Conservation (phyloP, 2,113 vertebrate species). For the human (Homo sapiens) region DNA sequence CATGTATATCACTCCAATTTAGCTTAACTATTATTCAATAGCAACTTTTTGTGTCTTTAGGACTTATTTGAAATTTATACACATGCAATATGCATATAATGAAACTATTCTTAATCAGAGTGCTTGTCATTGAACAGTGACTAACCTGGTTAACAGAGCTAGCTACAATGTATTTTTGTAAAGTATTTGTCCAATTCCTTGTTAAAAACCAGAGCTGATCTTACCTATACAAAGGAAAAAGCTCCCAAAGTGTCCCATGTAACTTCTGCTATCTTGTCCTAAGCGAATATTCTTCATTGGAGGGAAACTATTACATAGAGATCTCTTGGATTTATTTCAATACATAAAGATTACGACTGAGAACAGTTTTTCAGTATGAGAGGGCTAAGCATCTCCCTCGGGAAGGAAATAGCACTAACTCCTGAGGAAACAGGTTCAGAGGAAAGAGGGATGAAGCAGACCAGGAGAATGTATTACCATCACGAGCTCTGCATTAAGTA, state of each 20-base stretch:
- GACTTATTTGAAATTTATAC: neutral
- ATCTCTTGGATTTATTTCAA: neutral
- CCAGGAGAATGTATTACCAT: neutral
- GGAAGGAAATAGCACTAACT: neutral
- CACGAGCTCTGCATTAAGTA: neutral
- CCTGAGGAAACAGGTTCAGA: neutral
- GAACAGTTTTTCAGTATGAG: neutral
- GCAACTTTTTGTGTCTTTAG: neutral
- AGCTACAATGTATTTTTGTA: neutral
- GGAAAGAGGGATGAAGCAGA: neutral
- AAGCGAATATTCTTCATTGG: neutral
- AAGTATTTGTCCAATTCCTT: neutral
- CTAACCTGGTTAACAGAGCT: neutral
- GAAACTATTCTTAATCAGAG: neutral
- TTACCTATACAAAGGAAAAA: neutral
- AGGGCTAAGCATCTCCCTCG: neutral
- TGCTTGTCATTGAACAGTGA: neutral
- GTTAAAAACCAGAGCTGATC: neutral
- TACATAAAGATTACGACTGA: neutral
- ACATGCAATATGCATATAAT: neutral
- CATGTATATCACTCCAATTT: neutral
- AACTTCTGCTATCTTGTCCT: neutral
- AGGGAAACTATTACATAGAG: neutral
- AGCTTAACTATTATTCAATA: neutral
- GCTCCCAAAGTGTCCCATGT: neutral